Evolutionary conservation across 2,797 vertebrate genomes (phyloP).

Genomic region (Gadopsis bispinosus): DNA sequence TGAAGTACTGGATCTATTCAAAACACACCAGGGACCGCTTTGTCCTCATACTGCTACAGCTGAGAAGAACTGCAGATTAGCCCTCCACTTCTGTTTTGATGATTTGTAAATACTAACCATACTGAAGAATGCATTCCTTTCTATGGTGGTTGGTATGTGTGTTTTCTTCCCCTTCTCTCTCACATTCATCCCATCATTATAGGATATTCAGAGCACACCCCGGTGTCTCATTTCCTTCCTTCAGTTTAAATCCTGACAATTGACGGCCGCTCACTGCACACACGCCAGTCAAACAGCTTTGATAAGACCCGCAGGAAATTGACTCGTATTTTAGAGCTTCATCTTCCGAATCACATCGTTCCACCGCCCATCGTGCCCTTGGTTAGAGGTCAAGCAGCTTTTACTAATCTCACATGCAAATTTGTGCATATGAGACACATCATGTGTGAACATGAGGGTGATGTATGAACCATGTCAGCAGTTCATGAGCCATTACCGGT

Average conservation of each 20-base stretch:
- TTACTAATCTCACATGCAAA: constrained; percentile 78
- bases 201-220: constrained; percentile 74
- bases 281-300: constrained; percentile 75
- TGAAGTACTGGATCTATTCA: constrained; percentile 62
- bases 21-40: constrained; percentile 57
- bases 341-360: constrained; percentile 71
- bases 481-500: constrained; percentile 55
- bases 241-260: constrained; percentile 83
- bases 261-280: constrained; percentile 75
- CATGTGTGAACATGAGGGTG: constrained; percentile 44
- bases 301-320: constrained; percentile 83
- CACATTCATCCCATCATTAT: constrained; percentile 61
- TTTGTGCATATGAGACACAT: constrained; percentile 24
- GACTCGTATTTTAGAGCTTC: constrained; percentile 76
- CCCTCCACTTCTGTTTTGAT: constrained; percentile 50
- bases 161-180: constrained; percentile 42
- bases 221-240: constrained; percentile 80
- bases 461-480: constrained; percentile 58
- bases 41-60: constrained; percentile 51
- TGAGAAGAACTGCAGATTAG: constrained; percentile 62
- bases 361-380: constrained; percentile 72
- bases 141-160: constrained; percentile 27
- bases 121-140: constrained; percentile 43
- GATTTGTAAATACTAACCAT: constrained; percentile 60
- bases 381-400: constrained; percentile 80